A percentile compares a stretch with the other conserved stretches of the same genome.
phyloP scores from a whole-genome alignment of 2,888 invertebrate genomes.

The Nephrotoma flavescens region DNA sequence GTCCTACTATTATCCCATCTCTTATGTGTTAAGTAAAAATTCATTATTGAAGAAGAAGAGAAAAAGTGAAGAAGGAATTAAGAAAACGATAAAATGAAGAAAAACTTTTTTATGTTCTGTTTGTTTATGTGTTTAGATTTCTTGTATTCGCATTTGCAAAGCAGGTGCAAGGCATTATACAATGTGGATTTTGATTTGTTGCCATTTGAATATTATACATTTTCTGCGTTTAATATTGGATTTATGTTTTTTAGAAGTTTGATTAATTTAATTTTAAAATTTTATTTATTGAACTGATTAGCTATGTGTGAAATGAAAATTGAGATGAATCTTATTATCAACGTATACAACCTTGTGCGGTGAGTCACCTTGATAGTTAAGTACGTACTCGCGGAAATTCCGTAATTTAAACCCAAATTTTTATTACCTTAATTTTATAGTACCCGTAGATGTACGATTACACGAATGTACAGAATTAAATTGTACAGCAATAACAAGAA shows the following conservation, averaged over 20 bases:
- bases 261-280: not conserved
- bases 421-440: not conserved
- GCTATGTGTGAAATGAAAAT: not conserved
- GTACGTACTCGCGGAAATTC: not conserved
- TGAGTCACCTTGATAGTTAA: not conserved
- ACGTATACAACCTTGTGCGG: not conserved
- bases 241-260: not conserved
- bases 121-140: not conserved
- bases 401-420: not conserved
- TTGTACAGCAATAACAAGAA: not conserved
- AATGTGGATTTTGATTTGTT: not conserved
- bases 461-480: not conserved
- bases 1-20: slow-evolving; percentile 1
- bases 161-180: not conserved
- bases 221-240: not conserved
- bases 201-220: not conserved
- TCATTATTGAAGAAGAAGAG: not conserved
- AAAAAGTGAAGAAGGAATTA: not conserved
- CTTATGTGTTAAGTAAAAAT: not conserved
- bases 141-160: not conserved
- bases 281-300: not conserved
- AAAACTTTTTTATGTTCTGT: not conserved
- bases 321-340: not conserved
- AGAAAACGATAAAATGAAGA: not conserved
- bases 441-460: not conserved